These are phyloP conservation scores for Onchidella celtica DNA, from an alignment of 2,888 invertebrate genomes.

Conservation along the genomic window DNA sequence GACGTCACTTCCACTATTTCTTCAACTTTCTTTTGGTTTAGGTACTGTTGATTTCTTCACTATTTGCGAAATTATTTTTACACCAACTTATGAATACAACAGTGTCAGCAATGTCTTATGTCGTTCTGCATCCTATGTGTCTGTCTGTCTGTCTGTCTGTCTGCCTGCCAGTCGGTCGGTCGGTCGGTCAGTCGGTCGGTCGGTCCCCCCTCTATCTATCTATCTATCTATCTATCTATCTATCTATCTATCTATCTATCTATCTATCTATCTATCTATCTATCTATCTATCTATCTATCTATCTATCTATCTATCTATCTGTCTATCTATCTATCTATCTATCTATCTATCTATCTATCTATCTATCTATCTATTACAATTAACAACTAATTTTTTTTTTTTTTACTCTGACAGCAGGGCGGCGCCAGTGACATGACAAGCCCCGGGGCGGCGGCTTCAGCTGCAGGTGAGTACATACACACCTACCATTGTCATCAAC, in stretches of 20 bases:
- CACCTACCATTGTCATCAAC: no score
- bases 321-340: neutral
- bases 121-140: no score
- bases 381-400: neutral
- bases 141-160: no score
- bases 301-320: slow-evolving; percentile 4
- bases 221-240: neutral
- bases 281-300: neutral
- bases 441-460: slow-evolving; percentile 46
- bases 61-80: no score
- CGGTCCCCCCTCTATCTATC: neutral
- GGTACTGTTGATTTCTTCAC: no score
- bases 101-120: no score
- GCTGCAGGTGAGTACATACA: slow-evolving; percentile 49
- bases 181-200: no score
- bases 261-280: neutral
- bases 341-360: neutral
- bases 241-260: neutral
- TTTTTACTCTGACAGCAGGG: slow-evolving; percentile 44
- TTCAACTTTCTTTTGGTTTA: no score
- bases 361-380: neutral
- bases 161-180: no score
- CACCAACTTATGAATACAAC: no score
- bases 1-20: no score
- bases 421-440: slow-evolving; percentile 54